Evolutionary conservation across 2,797 vertebrate species (phyloP).

Genomic region (Ctenochaetus hawaiiensis): DNA sequence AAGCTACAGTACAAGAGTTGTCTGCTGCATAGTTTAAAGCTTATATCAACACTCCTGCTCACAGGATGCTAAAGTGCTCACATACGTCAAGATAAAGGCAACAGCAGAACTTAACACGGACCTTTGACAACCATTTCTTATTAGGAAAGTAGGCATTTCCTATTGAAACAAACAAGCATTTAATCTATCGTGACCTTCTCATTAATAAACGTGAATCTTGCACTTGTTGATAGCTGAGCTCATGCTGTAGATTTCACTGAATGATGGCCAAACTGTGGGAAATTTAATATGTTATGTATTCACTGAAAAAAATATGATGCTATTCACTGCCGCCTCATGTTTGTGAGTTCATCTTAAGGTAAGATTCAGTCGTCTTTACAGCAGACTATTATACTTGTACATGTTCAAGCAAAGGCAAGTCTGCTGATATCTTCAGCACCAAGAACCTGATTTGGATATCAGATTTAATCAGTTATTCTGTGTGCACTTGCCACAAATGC

Average conservation of each 20-base stretch:
- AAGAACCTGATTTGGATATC: neutral
- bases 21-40: slow-evolving; percentile 78
- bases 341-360: neutral
- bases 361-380: slow-evolving; percentile 4
- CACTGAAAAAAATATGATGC: neutral
- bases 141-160: slow-evolving; percentile 7
- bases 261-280: neutral
- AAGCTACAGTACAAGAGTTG: slow-evolving; percentile 64
- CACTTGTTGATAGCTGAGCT: neutral
- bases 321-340: neutral
- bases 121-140: slow-evolving; percentile 7
- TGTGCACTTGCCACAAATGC: slow-evolving; percentile 11
- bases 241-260: slow-evolving; percentile 7
- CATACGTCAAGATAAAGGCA: slow-evolving; percentile 68
- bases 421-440: neutral
- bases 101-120: slow-evolving; percentile 52
- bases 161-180: slow-evolving; percentile 1
- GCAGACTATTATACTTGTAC: slow-evolving; percentile 65
- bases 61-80: slow-evolving; percentile 73
- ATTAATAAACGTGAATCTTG: slow-evolving; percentile 2
- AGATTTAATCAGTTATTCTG: neutral
- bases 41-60: slow-evolving; percentile 59
- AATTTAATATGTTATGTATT: neutral
- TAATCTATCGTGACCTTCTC: neutral
- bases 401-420: slow-evolving; percentile 24